Percentiles rank a stretch among this genome's conserved stretches.
Conservation (phyloP, 2,113 vertebrate genomes). For the Hippotragus niger region DNA sequence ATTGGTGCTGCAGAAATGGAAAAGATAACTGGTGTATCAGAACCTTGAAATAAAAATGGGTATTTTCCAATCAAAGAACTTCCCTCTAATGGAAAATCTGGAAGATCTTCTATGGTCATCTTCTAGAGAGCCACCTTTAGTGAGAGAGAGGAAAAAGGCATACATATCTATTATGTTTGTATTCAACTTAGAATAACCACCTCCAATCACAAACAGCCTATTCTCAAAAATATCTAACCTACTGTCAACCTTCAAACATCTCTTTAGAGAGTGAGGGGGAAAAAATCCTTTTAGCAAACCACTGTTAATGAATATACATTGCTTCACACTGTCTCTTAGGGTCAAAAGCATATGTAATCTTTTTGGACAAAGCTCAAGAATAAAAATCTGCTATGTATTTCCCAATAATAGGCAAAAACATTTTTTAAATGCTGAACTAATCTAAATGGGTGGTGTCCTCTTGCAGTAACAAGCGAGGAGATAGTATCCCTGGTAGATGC, state of each 20-base stretch:
- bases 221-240: not conserved
- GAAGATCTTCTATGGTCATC: constrained; percentile 88
- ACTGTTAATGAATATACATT: not conserved
- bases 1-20: constrained; percentile 95
- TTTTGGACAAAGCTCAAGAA: not conserved
- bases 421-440: not conserved
- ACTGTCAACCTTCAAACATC: constrained; percentile 5
- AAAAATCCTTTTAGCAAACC: not conserved
- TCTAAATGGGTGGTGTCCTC: not conserved
- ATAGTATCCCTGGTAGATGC: not conserved
- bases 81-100: constrained; percentile 82
- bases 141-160: not conserved
- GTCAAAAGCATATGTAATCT: not conserved
- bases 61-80: constrained; percentile 80
- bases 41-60: constrained; percentile 76
- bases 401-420: not conserved
- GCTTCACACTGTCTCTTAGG: not conserved
- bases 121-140: constrained; percentile 79
- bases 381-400: not conserved
- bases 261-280: not conserved
- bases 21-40: constrained; percentile 86
- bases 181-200: not conserved
- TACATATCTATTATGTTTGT: not conserved
- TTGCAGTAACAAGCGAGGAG: not conserved
- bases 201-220: not conserved